Evolutionary conservation across 2,113 vertebrate species (phyloP), one percentile per base, ranked within the genome.

Genomic region (Bungarus multicinctus): DNA sequence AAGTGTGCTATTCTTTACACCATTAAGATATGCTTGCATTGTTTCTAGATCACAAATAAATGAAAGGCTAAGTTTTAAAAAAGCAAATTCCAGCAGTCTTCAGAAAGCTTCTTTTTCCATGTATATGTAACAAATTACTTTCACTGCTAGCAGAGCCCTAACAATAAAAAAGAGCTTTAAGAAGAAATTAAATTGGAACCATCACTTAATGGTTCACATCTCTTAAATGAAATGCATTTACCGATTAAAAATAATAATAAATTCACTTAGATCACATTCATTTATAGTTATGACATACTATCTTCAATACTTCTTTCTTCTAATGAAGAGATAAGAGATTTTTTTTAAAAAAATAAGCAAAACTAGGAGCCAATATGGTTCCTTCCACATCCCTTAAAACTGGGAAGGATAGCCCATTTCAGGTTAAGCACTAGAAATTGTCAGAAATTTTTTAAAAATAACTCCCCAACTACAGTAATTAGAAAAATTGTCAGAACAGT

Each of bases 201-300:
- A 95, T 95, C 95, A 95, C 93, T 96, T 94, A 22, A 47, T 93
- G 94, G 94, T 94, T 97, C 96, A 57, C 92, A 47, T 88, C 93
- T 12, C 91, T 53, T 50, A 88, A 93, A 12, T 94, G 18, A 50
- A 94, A 85, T 90, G 94, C 94, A 94, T 53, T 93, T 92, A 90
- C 60, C 95, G 81, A 93, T 94, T 96, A 93, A 89, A 1, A 39
- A 88, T 96, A 93, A 90, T 1, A 39, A 88, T 57, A 60, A 43
- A 54, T 91, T 86, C 91, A 90, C 96, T 96, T 96, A 95, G 93
- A 95, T 93, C 93, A 94, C 90, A 96, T 95, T 94, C 89, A 95
- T 96, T 95, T 90, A 92, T 27, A 58, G 96, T 96, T 96, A 96
- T 95, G 95, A 95, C 94, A 96, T 95, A 96, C 96, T 93, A 93